Percentiles rank a stretch among this genome's conserved stretches.
Evolutionary conservation across 2,113 vertebrate genomes (phyloP).

Genomic region (Garra rufa): DNA sequence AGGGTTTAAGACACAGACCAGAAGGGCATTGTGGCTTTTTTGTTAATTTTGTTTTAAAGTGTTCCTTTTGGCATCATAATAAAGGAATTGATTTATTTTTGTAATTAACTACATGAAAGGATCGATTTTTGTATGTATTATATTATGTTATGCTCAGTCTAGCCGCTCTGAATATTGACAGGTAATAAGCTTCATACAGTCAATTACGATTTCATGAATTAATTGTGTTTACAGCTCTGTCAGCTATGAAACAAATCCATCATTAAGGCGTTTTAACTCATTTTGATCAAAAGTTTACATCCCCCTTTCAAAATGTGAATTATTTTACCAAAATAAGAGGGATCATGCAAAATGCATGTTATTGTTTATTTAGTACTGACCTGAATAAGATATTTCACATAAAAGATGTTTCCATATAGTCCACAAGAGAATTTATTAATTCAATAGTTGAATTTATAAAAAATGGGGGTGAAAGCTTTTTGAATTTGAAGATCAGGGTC

Average conservation of each 20-base stretch:
- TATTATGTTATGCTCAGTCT: neutral
- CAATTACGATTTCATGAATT: constrained; percentile 11
- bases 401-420: too few relatives aligned
- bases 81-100: neutral
- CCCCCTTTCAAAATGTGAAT: too few relatives aligned
- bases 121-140: neutral
- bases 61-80: neutral
- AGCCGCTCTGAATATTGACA: neutral
- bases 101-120: constrained; percentile 20
- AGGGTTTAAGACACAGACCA: neutral
- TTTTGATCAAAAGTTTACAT: neutral
- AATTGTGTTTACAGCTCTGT: neutral
- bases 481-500: too few relatives aligned
- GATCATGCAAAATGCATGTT: too few relatives aligned
- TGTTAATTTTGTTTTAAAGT: neutral
- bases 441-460: too few relatives aligned
- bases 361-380: too few relatives aligned
- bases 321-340: too few relatives aligned
- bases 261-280: neutral
- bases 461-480: too few relatives aligned
- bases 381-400: too few relatives aligned
- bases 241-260: neutral
- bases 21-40: neutral
- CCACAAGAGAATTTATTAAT: too few relatives aligned
- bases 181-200: neutral